These are phyloP conservation scores for Panagrolaimus sp. DNA, from an alignment of 1,140 invertebrate species.

Conservation along the genomic window DNA sequence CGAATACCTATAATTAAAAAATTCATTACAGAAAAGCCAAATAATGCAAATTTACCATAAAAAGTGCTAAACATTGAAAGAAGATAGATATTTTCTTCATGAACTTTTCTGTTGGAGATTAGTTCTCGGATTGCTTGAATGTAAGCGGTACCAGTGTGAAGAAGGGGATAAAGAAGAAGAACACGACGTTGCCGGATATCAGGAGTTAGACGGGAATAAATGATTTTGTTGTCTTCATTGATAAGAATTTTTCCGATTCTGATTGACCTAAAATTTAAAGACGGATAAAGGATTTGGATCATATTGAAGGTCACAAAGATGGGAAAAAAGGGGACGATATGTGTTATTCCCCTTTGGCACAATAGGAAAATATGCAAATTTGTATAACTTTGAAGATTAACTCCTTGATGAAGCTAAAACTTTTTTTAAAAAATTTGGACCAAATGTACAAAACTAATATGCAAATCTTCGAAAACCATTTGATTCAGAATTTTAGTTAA, in stretches of 20 bases:
- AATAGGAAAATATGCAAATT: too few relatives aligned
- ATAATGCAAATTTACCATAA: conserved; percentile 16
- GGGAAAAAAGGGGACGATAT: too few relatives aligned
- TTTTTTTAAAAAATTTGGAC: too few relatives aligned
- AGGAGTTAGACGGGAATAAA: conserved; percentile 94
- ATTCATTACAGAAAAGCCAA: conserved; percentile 4
- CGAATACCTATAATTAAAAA: conserved; percentile 32
- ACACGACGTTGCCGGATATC: conserved; percentile 82
- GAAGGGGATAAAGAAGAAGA: conserved; percentile 87
- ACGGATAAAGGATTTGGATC: too few relatives aligned
- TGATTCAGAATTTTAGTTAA: too few relatives aligned
- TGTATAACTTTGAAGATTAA: too few relatives aligned
- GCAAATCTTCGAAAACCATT: too few relatives aligned
- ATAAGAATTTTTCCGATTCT: conserved; percentile 93
- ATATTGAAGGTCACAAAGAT: too few relatives aligned
- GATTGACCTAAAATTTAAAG: conserved; percentile 25
- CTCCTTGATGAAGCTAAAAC: too few relatives aligned
- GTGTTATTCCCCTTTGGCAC: too few relatives aligned
- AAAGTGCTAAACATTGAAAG: conserved; percentile 44
- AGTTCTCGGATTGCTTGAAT: conserved; percentile 40
- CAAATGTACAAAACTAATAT: too few relatives aligned
- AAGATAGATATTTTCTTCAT: conserved; percentile 13
- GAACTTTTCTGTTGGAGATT: not conserved
- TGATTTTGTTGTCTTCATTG: conserved; percentile 91
- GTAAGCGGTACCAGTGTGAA: conserved; percentile 45